These are phyloP conservation scores for Phymastichus coffea DNA, from an alignment of 1,140 invertebrate species.

Conservation along the genomic window DNA sequence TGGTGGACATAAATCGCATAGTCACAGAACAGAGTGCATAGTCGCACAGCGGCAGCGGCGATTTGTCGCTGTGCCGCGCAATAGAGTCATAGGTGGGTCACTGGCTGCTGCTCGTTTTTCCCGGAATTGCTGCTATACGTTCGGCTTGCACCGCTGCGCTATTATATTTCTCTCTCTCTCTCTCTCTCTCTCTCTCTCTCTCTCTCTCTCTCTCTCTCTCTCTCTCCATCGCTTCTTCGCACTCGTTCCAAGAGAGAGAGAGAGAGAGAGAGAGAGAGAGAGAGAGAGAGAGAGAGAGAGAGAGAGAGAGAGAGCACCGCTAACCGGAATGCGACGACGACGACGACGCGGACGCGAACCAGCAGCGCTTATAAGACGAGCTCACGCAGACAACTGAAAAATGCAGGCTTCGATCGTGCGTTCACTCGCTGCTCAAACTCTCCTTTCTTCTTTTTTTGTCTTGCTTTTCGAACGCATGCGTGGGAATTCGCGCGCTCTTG, in stretches of 20 bases:
- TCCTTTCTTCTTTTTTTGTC: too few relatives aligned
- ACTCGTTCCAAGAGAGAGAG: neutral
- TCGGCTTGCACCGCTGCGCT: neutral
- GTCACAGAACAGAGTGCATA: too few relatives aligned
- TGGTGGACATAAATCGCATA: too few relatives aligned
- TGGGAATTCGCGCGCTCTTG: too few relatives aligned
- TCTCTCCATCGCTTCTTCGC: neutral
- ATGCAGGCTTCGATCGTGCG: too few relatives aligned
- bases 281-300: neutral
- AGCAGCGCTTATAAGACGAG: slow-evolving; percentile 2
- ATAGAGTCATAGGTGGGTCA: slow-evolving; percentile 6
- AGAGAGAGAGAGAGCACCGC: slow-evolving; percentile 29
- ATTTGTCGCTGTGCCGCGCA: too few relatives aligned
- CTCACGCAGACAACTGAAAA: too few relatives aligned
- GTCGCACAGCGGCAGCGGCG: too few relatives aligned
- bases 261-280: slow-evolving; percentile 7
- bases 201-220: neutral
- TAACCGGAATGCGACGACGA: slow-evolving; percentile 38
- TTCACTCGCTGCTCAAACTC: too few relatives aligned
- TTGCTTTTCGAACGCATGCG: too few relatives aligned
- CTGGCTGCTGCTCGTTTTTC: neutral
- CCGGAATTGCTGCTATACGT: neutral
- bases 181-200: neutral
- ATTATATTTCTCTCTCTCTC: neutral
- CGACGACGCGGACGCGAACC: too few relatives aligned